Base-by-base conservation (phyloP, 2,888 invertebrate species). In the Herminia tarsipennalis region DNA sequence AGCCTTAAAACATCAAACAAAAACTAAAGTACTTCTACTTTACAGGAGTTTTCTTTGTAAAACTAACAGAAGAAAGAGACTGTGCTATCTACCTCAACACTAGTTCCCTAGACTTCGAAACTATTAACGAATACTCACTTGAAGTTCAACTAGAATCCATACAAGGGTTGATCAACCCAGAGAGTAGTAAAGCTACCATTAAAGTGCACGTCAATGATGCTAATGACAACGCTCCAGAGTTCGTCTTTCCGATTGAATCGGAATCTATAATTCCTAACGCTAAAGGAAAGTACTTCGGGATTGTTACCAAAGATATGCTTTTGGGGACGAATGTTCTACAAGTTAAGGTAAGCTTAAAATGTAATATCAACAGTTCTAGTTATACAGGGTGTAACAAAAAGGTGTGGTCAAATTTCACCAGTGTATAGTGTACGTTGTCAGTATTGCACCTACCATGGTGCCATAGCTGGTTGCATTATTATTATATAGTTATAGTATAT, bases 221-320 rank as follows among this genome's bases (percentile, higher is more conserved):
- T 0, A 98, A 98, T 77, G 98, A 98, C 77, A 98, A 98, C 78
- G 92, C 93, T 0, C 98, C 98, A 0, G 92, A 94, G 63, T 98
- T 98, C 76, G 83, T 95, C 0, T 96, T 95, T 68, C 95, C 95
- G n/a, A n/a, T n/a, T 1, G 93, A 93, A 8, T 83, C n/a, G n/a
- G n/a, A 91, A 38, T 86, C 87, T 0, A 87, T 92, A 0, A 88
- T 92, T 30, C 85, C 89, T 1, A 92, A 92, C 0, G 93, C 93
- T 6, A 93, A 93, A 37, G 94, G 93, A 40, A 95, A 95, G 36
- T 98, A 96, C 79, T 97, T 95, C 70, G 96, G 96, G 0, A 95
- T 97, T 0, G 93, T 98, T 1, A 93, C 95, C 0, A 93, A 93
- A 34, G 94, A 95, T 63, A 94, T 95, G 56, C 93, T 95, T 40